phyloP scores from a whole-genome alignment of 2,113 vertebrate genomes.

The Sminthopsis crassicaudata region DNA sequence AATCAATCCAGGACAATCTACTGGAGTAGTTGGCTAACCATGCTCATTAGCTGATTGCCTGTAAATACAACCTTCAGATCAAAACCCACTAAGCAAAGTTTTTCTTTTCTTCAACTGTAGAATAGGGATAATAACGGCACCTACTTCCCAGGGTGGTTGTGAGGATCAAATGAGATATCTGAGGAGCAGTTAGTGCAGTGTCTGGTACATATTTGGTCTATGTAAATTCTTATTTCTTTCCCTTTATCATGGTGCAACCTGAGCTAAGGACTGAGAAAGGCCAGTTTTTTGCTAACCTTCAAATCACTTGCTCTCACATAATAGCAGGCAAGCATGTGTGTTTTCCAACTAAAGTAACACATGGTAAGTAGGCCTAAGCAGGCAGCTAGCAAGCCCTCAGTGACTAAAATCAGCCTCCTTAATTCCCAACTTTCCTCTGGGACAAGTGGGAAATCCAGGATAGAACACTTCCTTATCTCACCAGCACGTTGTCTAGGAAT shows the following conservation, averaged over 20 bases:
- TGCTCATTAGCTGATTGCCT: background rate
- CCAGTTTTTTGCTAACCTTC: background rate
- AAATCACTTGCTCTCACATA: background rate
- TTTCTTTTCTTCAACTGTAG: background rate
- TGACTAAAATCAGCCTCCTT: background rate
- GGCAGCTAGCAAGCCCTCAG: background rate
- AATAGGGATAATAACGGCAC: background rate
- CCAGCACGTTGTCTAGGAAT: conserved; percentile 54
- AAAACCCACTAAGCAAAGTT: background rate
- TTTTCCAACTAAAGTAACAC: background rate
- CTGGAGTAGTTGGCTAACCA: background rate
- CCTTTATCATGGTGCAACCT: background rate
- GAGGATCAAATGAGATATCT: background rate
- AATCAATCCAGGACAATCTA: background rate
- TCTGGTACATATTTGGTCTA: background rate
- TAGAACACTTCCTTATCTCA: conserved; percentile 60
- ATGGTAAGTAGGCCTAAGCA: background rate
- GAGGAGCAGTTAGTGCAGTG: background rate
- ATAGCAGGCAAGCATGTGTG: background rate
- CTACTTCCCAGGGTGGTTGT: background rate
- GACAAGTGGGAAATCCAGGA: background rate
- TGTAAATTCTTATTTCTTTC: background rate
- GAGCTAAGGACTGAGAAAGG: background rate
- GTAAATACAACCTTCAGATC: background rate
- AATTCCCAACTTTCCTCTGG: background rate